Base-by-base conservation (phyloP, 2,888 invertebrate genomes). In the Amphimallon solstitiale region DNA sequence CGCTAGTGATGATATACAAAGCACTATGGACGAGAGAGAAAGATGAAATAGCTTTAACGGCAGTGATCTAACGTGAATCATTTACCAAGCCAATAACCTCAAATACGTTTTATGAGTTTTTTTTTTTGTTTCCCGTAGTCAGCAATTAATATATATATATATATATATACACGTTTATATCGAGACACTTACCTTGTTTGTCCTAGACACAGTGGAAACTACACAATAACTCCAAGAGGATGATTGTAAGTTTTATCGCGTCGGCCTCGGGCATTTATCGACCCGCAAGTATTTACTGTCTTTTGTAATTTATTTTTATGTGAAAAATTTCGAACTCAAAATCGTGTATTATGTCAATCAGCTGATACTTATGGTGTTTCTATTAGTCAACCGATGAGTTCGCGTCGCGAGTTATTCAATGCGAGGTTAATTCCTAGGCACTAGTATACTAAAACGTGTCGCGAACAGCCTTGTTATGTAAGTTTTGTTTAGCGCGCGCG, bases 31-130 rank as follows among this genome's bases (percentile, higher is more conserved):
- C 40, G 12, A 23, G 14, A 52, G 48, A 51, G 56, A 56, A 9
- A 12, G 56, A 43, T 14, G 14, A 19, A 29, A 56, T 38, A 21
- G 19, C 14, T 56, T 56, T 40, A 15, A 56, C 37, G 19, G 40
- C 40, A 35, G 23, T 40, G 56, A 56, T 56, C 56, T 56, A 56
- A 56, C 14, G 56, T 56, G 56, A 56, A 40, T 56, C 56, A 56
- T 56, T 51, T 51, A 34, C 35, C 15, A 19, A 56, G 56, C 40
- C 56, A 56, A 56, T 56, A 56, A 56, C 56, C 56, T 56, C 56
- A 56, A 56, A 56, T 56, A 56, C 21, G 56, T 56, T 40, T 56
- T 56, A 56, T 56, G 23, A 40, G 21, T 21, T 14, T 43, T 43
- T 54, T 52, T 54, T 40, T 40, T 40, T 56, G 37, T 56, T 56